A percentile compares a stretch with the other conserved stretches of the same genome.
phyloP scores from a whole-genome alignment of 2,888 invertebrate species.

The Portevinia maculata region DNA sequence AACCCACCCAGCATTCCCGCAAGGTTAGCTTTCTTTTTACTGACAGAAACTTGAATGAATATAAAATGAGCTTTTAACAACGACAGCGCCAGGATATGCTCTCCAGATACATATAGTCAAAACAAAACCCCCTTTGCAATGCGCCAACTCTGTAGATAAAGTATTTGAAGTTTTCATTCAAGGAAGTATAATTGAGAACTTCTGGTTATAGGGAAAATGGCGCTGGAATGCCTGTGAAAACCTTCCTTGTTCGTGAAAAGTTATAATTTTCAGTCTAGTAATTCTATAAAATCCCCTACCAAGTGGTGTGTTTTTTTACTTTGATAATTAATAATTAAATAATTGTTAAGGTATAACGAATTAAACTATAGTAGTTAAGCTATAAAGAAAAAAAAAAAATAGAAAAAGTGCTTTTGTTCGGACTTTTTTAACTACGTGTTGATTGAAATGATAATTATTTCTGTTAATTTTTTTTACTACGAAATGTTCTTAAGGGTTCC shows the following conservation, averaged over 20 bases:
- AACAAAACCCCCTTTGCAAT: conserved; percentile 48
- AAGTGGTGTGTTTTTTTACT: conserved; percentile 25
- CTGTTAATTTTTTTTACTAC: conserved; percentile 21
- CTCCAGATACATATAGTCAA: conserved; percentile 73
- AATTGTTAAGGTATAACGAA: neutral
- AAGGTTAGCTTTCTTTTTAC: conserved; percentile 27
- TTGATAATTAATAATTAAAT: neutral
- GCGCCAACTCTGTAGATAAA: conserved; percentile 71
- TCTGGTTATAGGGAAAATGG: conserved; percentile 68
- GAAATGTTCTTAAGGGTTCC: conserved; percentile 37
- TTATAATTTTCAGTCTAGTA: conserved; percentile 12
- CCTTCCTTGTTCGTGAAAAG: conserved; percentile 60
- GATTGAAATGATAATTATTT: conserved; percentile 56
- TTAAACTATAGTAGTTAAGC: conserved; percentile 2
- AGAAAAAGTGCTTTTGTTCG: conserved; percentile 62
- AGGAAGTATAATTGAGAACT: conserved; percentile 62
- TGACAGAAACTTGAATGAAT: conserved; percentile 71
- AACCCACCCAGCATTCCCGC: conserved; percentile 4
- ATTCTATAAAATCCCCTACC: neutral
- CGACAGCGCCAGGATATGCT: conserved; percentile 57
- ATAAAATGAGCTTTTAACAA: conserved; percentile 67
- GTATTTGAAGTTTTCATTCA: conserved; percentile 73
- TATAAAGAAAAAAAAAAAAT: conserved; percentile 12
- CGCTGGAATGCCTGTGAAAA: conserved; percentile 72
- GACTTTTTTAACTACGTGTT: conserved; percentile 66